Conservation (phyloP, 2,888 invertebrate species). For the Abscondita cerata region DNA sequence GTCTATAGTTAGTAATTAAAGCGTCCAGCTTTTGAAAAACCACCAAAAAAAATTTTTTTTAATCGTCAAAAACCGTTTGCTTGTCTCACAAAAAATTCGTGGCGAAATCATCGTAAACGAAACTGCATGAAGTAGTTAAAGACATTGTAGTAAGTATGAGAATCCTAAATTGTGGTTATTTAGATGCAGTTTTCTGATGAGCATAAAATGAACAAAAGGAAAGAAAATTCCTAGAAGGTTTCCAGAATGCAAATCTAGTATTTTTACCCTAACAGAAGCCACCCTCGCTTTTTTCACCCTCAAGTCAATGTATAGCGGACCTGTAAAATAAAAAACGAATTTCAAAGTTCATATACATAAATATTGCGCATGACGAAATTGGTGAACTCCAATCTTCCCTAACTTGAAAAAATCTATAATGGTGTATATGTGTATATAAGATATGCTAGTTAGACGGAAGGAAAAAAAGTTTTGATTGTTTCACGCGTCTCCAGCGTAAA, state of each 20-base stretch:
- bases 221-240: conserved; percentile 51
- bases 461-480: conserved; percentile 58
- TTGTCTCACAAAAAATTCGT: too few species aligned
- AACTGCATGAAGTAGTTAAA: too few species aligned
- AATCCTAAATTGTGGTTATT: conserved; percentile 16
- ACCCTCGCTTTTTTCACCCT: conserved; percentile 60
- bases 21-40: not conserved
- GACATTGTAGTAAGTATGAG: conserved; percentile 1
- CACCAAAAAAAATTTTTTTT: too few species aligned
- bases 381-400: conserved; percentile 56
- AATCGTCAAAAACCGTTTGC: too few species aligned
- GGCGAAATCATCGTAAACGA: too few species aligned
- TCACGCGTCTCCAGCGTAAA: conserved; percentile 17
- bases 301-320: conserved; percentile 55
- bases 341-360: conserved; percentile 45
- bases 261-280: conserved; percentile 60
- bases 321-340: conserved; percentile 44
- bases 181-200: conserved; percentile 31
- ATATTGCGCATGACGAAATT: conserved; percentile 46
- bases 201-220: conserved; percentile 23
- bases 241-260: conserved; percentile 60
- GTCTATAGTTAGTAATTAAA: conserved; percentile 14
- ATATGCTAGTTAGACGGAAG: conserved; percentile 60
- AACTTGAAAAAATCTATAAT: conserved; percentile 60
- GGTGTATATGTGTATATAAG: conserved; percentile 60